phyloP scores from a whole-genome alignment of 2,113 vertebrate species.

The Xyrauchen texanus region DNA sequence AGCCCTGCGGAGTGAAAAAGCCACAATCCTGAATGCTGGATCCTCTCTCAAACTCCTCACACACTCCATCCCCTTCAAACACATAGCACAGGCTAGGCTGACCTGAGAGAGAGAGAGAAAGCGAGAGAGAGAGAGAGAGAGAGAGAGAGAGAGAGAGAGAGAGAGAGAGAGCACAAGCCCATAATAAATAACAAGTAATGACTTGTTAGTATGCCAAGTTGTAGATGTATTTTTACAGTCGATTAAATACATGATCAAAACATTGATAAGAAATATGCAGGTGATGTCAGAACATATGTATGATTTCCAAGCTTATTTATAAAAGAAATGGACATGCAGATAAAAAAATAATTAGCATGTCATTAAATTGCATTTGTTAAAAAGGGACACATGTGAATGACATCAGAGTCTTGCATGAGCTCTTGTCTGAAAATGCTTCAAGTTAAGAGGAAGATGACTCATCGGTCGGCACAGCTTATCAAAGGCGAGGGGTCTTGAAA shows the following conservation, averaged over 20 bases:
- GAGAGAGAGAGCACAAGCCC: constrained; percentile 1
- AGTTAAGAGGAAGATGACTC: constrained; percentile 43
- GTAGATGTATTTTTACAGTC: background rate
- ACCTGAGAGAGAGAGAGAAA: constrained; percentile 73
- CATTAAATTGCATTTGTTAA: constrained; percentile 1
- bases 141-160: constrained; percentile 28
- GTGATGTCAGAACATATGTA: too few relatives aligned
- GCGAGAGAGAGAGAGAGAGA: too few relatives aligned
- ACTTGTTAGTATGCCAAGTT: constrained; percentile 16
- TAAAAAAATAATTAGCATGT: constrained; percentile 7
- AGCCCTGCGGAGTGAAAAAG: constrained; percentile 82
- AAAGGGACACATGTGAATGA: constrained; percentile 22
- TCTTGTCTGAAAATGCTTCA: background rate
- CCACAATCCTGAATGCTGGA: constrained; percentile 84
- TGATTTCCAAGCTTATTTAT: too few relatives aligned
- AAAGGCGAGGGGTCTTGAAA: constrained; percentile 26
- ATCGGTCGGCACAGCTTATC: constrained; percentile 24
- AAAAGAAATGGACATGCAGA: too few relatives aligned
- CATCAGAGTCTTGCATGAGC: background rate
- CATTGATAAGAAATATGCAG: too few relatives aligned
- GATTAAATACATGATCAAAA: constrained; percentile 11
- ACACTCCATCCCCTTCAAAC: constrained; percentile 83
- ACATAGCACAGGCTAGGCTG: constrained; percentile 90
- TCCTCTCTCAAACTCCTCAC: constrained; percentile 84
- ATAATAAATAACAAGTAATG: constrained; percentile 2